Conservation (phyloP, 2,113 vertebrate genomes). For the Neodon shergylaensis region DNA sequence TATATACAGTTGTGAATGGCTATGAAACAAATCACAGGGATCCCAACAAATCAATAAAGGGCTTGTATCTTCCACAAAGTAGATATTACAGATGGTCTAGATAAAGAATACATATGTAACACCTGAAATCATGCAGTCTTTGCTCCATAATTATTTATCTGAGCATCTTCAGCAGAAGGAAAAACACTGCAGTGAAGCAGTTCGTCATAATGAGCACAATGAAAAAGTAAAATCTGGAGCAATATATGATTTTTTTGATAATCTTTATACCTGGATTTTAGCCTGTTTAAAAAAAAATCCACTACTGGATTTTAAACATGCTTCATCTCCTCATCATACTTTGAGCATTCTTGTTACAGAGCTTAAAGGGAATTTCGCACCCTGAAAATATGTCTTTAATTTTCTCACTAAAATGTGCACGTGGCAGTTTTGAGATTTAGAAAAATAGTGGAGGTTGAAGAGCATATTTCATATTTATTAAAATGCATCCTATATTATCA, state of each 20-base stretch:
- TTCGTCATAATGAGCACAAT: not conserved
- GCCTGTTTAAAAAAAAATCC: not conserved
- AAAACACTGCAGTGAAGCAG: not conserved
- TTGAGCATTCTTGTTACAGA: not conserved
- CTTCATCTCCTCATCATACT: not conserved
- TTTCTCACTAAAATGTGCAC: not conserved
- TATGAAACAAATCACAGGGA: not conserved
- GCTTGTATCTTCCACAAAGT: not conserved
- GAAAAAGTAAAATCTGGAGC: not conserved
- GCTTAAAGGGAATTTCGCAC: not conserved
- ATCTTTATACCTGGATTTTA: not conserved
- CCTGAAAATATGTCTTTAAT: constrained; percentile 9
- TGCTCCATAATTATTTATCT: not conserved
- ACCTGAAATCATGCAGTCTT: not conserved
- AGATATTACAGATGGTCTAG: not conserved
- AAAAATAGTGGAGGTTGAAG: not conserved
- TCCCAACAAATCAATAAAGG: not conserved
- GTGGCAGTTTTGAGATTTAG: not conserved
- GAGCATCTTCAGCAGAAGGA: not conserved
- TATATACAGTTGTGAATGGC: not conserved
- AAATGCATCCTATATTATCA: not conserved
- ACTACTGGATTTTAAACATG: not conserved
- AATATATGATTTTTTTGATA: not conserved
- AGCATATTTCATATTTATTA: not conserved
- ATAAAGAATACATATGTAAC: not conserved